Evolutionary conservation across 2,797 vertebrate species (phyloP).

Genomic region (Malacoctenus gilli): DNA sequence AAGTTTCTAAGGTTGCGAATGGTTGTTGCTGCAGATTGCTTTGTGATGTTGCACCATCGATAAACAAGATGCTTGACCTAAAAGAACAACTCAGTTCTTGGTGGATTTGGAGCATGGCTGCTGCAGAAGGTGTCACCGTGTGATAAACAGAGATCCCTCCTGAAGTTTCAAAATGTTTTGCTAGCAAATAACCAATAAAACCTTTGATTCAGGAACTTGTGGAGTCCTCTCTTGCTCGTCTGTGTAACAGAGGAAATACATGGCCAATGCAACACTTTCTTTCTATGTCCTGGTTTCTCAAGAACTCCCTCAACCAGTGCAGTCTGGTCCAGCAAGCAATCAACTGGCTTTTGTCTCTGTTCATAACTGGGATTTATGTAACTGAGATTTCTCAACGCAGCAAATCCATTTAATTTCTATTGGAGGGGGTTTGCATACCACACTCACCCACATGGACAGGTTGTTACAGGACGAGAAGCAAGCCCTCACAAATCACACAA

Average conservation of each 20-base stretch:
- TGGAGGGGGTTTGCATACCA: conserved; percentile 48
- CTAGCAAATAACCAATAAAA: conserved; percentile 46
- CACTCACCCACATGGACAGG: conserved; percentile 12
- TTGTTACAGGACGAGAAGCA: conserved; percentile 8
- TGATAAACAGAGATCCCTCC: conserved; percentile 4
- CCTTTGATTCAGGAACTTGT: conserved; percentile 5
- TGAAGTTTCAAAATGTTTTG: conserved; percentile 28
- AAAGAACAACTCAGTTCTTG: too few relatives aligned
- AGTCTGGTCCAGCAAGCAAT: conserved; percentile 13
- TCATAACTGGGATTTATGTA: conserved; percentile 45
- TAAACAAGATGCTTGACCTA: too few relatives aligned
- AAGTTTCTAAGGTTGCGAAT: too few relatives aligned
- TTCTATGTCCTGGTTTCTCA: neutral
- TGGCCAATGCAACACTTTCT: too few relatives aligned
- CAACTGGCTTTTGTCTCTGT: conserved; percentile 44
- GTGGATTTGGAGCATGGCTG: too few relatives aligned
- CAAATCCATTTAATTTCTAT: conserved; percentile 53
- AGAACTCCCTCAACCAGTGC: neutral
- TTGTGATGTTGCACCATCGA: too few relatives aligned
- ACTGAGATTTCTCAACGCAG: conserved; percentile 24
- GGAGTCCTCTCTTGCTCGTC: neutral
- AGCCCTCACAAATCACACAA: neutral
- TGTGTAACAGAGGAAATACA: too few relatives aligned
- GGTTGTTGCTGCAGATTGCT: too few relatives aligned
- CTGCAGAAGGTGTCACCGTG: too few relatives aligned